Percentiles rank a stretch among this genome's conserved stretches.
phyloP scores from a whole-genome alignment of 2,797 vertebrate species.

The Hephaestus fuliginosus region DNA sequence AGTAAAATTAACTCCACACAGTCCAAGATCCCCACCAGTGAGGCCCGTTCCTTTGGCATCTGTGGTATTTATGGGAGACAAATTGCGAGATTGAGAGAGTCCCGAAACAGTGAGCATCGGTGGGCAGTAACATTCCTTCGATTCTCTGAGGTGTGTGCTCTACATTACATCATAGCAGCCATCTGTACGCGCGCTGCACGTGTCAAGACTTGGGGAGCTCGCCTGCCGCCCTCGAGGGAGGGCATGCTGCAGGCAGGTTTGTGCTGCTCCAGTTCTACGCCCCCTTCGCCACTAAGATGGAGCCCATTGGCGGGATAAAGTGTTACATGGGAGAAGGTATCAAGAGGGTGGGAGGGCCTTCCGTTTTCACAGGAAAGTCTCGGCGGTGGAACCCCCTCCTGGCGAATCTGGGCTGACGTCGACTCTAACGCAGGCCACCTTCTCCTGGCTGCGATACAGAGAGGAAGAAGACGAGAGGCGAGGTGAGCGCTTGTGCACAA shows the following conservation, averaged over 20 bases:
- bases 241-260: conserved; percentile 37
- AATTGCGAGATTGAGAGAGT: conserved; percentile 28
- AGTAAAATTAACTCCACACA: conserved; percentile 34
- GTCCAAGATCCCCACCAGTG: conserved; percentile 53
- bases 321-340: conserved; percentile 35
- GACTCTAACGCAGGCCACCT: conserved; percentile 91
- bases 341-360: neutral
- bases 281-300: conserved; percentile 38
- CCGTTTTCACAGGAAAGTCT: conserved; percentile 91
- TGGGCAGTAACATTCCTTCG: conserved; percentile 61
- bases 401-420: conserved; percentile 88
- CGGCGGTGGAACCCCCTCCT: conserved; percentile 86
- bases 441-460: conserved; percentile 90
- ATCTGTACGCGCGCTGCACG: conserved; percentile 32
- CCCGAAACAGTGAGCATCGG: conserved; percentile 56
- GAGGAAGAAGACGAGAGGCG: conserved; percentile 5
- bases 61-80: conserved; percentile 44
- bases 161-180: conserved; percentile 30
- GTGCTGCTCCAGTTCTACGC: conserved; percentile 49
- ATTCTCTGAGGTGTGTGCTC: conserved; percentile 29
- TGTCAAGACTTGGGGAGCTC: conserved; percentile 30
- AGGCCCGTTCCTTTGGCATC: conserved; percentile 80
- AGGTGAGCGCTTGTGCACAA: conserved; percentile 11
- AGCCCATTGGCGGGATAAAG: conserved; percentile 29
- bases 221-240: conserved; percentile 18